Evolutionary conservation across 2,113 vertebrate species (phyloP), one percentile per base, ranked within the genome.

Genomic region (Deroptyus accipitrinus): DNA sequence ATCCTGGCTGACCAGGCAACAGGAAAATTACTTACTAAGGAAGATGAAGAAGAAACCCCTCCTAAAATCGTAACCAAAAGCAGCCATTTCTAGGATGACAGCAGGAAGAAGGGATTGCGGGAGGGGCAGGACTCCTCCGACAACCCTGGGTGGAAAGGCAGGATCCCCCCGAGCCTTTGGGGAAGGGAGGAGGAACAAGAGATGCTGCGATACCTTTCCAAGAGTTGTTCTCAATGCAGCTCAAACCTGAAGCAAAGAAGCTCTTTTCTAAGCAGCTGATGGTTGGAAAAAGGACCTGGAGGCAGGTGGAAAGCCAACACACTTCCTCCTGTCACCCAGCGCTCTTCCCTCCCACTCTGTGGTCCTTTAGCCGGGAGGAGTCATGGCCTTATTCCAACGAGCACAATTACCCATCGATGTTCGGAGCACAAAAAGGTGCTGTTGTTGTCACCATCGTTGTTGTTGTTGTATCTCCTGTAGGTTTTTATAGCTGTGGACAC

Each of bases 321-420:
- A 6, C 91, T 92, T 84, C 42, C 87, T 37, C 81, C 88, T 92
- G 68, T 7, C 46, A 11, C 90, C 90, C 90, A 85, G 72, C 0
- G 0, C 83, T 89, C 91, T 86, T 70, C 95, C 84, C 86, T 91
- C 72, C 76, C 76, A 0, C 27, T 48, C 92, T 28, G 82, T 46
- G 48, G 87, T 83, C 88, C 90, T 90, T 90, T 76, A 90, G 44
- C 22, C 0, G 61, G 96, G 92, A 96, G 83, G 93, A 94, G 96
- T 24, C 73, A 94, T 57, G 95, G 94, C 96, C 96, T 96, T 97
- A 96, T 51, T 95, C 93, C 94, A 95, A 76, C 74, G 77, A 97
- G 93, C 94, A 96, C 95, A 96, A 92, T 46, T 89, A 93, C 80
- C 44, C 90, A 41, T 76, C 10, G 24, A 83, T 86, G 88, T 96